Conservation (phyloP, 2,113 vertebrate genomes). For the Cryptomyrus ogoouensis region DNA sequence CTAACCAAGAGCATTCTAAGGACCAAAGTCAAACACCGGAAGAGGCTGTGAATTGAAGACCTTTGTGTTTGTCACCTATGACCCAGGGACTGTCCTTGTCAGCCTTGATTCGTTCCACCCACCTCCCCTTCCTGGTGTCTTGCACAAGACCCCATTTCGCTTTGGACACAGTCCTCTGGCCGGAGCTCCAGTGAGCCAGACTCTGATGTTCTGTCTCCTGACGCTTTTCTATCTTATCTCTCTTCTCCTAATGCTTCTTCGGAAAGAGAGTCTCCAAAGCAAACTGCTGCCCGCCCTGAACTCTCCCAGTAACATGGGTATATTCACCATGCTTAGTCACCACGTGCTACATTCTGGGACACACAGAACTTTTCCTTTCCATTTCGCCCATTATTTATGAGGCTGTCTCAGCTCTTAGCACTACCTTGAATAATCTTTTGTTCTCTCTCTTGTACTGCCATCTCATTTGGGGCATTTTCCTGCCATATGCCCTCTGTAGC, state of each 20-base stretch:
- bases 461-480: neutral
- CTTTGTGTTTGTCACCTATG: neutral
- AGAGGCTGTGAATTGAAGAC: neutral
- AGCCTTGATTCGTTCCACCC: neutral
- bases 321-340: neutral
- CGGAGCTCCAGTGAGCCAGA: neutral
- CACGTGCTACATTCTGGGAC: neutral
- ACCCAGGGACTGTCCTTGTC: neutral
- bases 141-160: neutral
- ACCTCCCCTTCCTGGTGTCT: neutral
- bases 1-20: neutral
- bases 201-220: too few species aligned
- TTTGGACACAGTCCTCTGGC: neutral
- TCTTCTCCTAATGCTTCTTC: neutral
- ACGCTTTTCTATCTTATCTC: neutral
- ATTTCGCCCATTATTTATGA: neutral
- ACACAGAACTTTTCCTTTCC: neutral
- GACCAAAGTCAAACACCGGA: neutral
- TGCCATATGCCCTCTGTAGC: neutral
- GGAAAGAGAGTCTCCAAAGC: neutral
- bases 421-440: neutral
- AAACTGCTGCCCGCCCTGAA: neutral
- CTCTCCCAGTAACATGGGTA: neutral
- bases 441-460: neutral
- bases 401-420: neutral